Base-by-base conservation (phyloP, 2,888 invertebrate species). In the Phorcus lineatus region DNA sequence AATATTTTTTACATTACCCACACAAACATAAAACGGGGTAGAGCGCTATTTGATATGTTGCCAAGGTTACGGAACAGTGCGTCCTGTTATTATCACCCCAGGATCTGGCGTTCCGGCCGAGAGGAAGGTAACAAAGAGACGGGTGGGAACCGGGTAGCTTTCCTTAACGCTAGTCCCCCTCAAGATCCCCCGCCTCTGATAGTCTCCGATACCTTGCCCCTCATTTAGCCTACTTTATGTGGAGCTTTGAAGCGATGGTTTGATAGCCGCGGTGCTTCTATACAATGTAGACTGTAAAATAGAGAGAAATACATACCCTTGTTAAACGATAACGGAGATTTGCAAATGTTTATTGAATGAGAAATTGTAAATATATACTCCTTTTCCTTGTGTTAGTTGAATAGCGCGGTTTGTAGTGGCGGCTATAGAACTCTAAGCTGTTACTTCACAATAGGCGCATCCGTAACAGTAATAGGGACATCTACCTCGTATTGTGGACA, bases 251-350 rank as follows among this genome's bases (percentile, higher is more conserved):
- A 17, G 40, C 36, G 70, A 70, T 70, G 19, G 36, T 36, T 19
- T 70, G 70, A 31, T 31, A 70, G 70, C 17, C 19, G 40, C 36
- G 9, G 31, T 28, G 19, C 40, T 6, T 36, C 36, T 17, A n/a
- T 70, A 70, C 40, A 70, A 70, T 28, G 31, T 70, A 70, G 36
- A 70, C 17, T 70, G 19, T 36, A 36, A 70, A 47, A 70, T n/a
- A 19, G 6, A 40, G 36, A 19, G 70, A 70, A 70, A 70, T 36
- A 17, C 70, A 31, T 36, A 70, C 70, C 36, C 31, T 31, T 70
- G 70, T 70, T 70, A 36, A 28, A 70, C n/a, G 70, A 70, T 70
- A 70, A 70, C 70, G 70, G 70, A 70, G 36, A 70, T 70, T 31
- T 70, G 70, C 36, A 70, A 70, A 70, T 70, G 70, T 40, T 19